phyloP scores from a whole-genome alignment of 35 echinoderm and acorn worm species.

The Lytechinus variegatus region DNA sequence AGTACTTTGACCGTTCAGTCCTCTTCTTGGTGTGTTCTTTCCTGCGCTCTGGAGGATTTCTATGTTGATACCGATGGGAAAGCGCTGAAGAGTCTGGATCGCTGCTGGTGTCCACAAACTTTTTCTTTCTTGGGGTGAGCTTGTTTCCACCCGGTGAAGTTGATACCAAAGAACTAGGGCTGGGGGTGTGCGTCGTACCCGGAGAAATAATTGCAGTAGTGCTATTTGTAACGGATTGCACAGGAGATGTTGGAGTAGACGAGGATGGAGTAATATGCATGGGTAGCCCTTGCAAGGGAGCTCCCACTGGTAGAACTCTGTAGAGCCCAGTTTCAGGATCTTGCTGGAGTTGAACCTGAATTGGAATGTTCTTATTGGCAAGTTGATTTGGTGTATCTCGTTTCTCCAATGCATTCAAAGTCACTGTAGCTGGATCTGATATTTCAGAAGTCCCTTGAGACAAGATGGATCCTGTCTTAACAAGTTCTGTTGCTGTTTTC shows the following conservation, averaged over 20 bases:
- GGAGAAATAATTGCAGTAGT: neutral
- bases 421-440: neutral
- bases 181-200: neutral
- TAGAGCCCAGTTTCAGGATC: conserved; percentile 94
- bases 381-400: neutral
- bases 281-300: conserved; percentile 50
- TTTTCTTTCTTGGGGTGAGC: neutral
- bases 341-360: conserved; percentile 84
- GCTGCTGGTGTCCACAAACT: conserved; percentile 52
- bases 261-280: neutral
- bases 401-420: neutral
- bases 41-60: conserved; percentile 50
- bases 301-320: conserved; percentile 70
- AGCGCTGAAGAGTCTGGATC: conserved; percentile 50
- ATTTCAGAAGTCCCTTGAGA: neutral
- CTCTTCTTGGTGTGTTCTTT: conserved; percentile 62
- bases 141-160: neutral
- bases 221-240: neutral
- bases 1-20: conserved; percentile 36
- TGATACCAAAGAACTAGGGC: neutral
- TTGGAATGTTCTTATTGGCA: conserved; percentile 61
- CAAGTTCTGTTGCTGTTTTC: neutral
- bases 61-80: neutral
- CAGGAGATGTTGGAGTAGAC: conserved; percentile 29
- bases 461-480: neutral